These are phyloP conservation scores for Phalera bucephala DNA, from an alignment of 2,888 invertebrate species.

Conservation along the genomic window DNA sequence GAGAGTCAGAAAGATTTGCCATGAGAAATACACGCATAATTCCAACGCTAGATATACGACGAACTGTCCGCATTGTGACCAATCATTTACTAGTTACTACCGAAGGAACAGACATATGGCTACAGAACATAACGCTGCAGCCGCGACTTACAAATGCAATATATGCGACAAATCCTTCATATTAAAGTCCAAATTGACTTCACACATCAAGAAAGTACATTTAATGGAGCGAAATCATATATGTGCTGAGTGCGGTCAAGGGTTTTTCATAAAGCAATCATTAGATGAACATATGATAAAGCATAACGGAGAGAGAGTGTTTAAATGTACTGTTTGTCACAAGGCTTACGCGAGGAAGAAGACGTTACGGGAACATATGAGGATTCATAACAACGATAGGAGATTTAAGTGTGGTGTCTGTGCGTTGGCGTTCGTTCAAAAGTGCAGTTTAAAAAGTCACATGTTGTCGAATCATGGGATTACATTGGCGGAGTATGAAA, in stretches of 20 bases:
- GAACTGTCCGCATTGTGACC: slow-evolving; percentile 62
- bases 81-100: slow-evolving; percentile 67
- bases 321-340: slow-evolving; percentile 59
- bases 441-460: slow-evolving; percentile 69
- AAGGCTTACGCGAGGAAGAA: slow-evolving; percentile 72
- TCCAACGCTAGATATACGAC: slow-evolving; percentile 60
- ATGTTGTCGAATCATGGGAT: slow-evolving; percentile 70
- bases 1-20: slow-evolving; percentile 53
- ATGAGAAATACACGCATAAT: slow-evolving; percentile 71
- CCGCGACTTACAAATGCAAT: slow-evolving; percentile 68
- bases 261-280: slow-evolving; percentile 67
- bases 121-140: slow-evolving; percentile 55
- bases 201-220: slow-evolving; percentile 71
- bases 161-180: slow-evolving; percentile 70
- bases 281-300: slow-evolving; percentile 72
- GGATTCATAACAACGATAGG: slow-evolving; percentile 73
- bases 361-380: slow-evolving; percentile 67
- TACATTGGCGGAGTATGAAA: slow-evolving; percentile 58
- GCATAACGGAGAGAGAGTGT: slow-evolving; percentile 66
- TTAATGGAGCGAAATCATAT: slow-evolving; percentile 70
- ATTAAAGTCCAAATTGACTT: slow-evolving; percentile 63
- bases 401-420: slow-evolving; percentile 68
- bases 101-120: slow-evolving; percentile 69
- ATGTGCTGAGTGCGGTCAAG: slow-evolving; percentile 66
- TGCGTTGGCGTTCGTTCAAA: slow-evolving; percentile 64